Conservation (phyloP, 2,888 invertebrate species). For the Tetropium fuscum region DNA sequence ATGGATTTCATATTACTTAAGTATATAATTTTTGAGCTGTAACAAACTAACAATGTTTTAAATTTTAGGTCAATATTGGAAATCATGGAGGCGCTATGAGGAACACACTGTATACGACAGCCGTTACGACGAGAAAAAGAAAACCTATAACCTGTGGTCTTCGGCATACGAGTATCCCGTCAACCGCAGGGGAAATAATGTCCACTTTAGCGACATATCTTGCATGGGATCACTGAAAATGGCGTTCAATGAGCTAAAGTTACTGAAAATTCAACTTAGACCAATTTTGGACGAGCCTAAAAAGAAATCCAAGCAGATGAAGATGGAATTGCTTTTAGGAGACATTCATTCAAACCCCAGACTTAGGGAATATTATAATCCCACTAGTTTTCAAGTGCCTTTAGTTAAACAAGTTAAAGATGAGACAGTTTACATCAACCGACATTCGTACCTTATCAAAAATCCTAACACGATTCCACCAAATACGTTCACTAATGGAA, state of each 20-base stretch:
- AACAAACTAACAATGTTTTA: background rate
- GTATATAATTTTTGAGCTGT: too few species aligned
- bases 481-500: constrained; percentile 63
- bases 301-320: constrained; percentile 48
- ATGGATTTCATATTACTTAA: too few species aligned
- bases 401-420: constrained; percentile 61
- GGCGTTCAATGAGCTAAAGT: constrained; percentile 70
- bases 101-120: constrained; percentile 58
- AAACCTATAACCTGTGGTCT: constrained; percentile 49
- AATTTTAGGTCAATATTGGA: constrained; percentile 56
- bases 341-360: constrained; percentile 67
- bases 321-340: constrained; percentile 68
- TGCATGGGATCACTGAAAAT: constrained; percentile 68
- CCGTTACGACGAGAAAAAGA: constrained; percentile 49
- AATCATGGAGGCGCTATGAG: constrained; percentile 58
- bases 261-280: constrained; percentile 67
- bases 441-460: constrained; percentile 53
- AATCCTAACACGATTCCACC: constrained; percentile 57
- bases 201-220: constrained; percentile 60
- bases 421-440: constrained; percentile 50
- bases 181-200: constrained; percentile 50
- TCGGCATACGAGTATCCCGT: constrained; percentile 45
- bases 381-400: constrained; percentile 70
- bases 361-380: constrained; percentile 65
- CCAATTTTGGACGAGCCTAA: constrained; percentile 50